Evolutionary conservation across 2,797 vertebrate species (phyloP), one percentile per base, ranked within the genome.

Genomic region (Siniperca undulata): DNA sequence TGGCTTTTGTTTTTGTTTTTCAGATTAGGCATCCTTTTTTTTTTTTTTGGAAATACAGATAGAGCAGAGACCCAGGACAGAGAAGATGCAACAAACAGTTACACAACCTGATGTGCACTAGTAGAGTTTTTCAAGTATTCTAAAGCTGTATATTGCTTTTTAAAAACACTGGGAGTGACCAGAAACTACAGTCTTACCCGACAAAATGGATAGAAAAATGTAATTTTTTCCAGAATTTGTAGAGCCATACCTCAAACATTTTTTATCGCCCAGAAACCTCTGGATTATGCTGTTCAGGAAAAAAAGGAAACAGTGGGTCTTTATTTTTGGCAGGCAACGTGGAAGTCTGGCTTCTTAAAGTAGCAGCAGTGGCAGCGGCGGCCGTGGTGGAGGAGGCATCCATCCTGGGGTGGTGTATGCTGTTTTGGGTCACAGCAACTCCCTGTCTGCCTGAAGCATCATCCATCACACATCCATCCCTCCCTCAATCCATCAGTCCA

Each of bases 321-420:
- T 73, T 92, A 86, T 90, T 90, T 88, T 84, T 86, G 86, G 86
- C 74, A 65, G 78, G 22, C 68, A 58, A 82, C 48, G 10, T 81
- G 74, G 86, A 90, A 83, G 79, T 81, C 79, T 87, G 80, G 59
- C 48, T 80, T 90, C 84, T 86, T 85, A 82, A 89, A 88, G 81
- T 64, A 81, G 88, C 65, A 59, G 76, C 52, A 61, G 81, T 38
- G 55, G 61, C 13, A 2, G 66, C 1, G 58, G 73, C 22, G 3
- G 78, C 17, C 10, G 75, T 2, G 20, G 69, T 4, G 22, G 69
- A 48, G 77, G 78, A 48, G 77, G 80, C 36, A 16, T 80, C 77
- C n/a, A 6, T 80, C n/a, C 81, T n/a, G 11, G 3, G 17, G 68
- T 9, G 66, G 70, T 5, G 16, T 74, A 75, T 71, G 58, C 75